Percentiles rank a stretch among this genome's conserved stretches.
Conservation (phyloP, 2,888 invertebrate species). For the Sarcophaga carnaria region DNA sequence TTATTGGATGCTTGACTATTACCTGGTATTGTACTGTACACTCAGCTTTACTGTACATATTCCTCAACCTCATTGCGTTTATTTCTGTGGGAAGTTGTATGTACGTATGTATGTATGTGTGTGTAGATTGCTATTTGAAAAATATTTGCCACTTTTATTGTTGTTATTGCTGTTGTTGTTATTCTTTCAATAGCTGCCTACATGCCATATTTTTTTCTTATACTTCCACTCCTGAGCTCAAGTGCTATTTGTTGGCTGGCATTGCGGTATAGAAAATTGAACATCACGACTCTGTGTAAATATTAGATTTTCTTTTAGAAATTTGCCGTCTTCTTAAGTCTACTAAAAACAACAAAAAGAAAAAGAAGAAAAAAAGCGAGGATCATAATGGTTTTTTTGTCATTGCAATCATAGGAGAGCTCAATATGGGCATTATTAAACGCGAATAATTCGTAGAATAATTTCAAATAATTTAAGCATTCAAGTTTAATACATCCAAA, state of each 20-base stretch:
- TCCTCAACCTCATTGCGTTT: background rate
- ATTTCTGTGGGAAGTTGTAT: constrained; percentile 25
- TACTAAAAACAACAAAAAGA: too few relatives aligned
- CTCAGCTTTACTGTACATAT: background rate
- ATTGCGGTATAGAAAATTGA: constrained; percentile 50
- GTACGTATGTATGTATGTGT: background rate
- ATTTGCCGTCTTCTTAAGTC: constrained; percentile 2
- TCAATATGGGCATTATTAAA: too few relatives aligned
- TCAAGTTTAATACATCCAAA: too few relatives aligned
- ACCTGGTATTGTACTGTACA: background rate
- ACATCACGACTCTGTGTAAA: constrained; percentile 60
- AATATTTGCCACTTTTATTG: background rate
- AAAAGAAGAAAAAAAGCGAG: too few relatives aligned
- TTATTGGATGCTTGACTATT: constrained; percentile 51
- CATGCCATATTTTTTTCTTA: constrained; percentile 25
- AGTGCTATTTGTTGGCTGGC: background rate
- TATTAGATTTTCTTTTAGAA: constrained; percentile 42
- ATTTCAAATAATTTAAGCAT: too few relatives aligned
- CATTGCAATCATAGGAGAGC: too few relatives aligned
- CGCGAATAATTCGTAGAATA: too few relatives aligned
- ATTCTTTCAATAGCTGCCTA: constrained; percentile 32
- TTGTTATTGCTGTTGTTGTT: too few relatives aligned
- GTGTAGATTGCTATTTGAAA: background rate
- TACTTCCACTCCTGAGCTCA: background rate
- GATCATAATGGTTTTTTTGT: too few relatives aligned